Conservation (phyloP, 2,888 invertebrate species). For the Aquatica leii region DNA sequence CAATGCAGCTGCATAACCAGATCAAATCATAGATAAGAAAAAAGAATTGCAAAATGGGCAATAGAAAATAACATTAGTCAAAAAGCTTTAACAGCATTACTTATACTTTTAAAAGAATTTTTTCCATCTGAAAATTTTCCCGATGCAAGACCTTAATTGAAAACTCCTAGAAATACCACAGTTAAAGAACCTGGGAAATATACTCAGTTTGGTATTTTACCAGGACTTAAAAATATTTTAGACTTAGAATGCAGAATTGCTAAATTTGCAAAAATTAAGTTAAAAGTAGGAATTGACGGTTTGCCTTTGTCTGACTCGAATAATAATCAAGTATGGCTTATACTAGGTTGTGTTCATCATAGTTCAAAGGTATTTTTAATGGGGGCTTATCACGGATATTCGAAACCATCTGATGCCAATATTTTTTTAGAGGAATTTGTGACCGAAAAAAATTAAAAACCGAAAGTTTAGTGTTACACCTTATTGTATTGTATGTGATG, state of each 20-base stretch:
- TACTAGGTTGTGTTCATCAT: background rate
- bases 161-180: background rate
- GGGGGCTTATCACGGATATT: constrained; percentile 17
- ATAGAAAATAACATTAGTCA: background rate
- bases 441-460: too few relatives aligned
- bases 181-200: background rate
- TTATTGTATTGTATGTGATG: too few relatives aligned
- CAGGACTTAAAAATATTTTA: background rate
- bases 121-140: too few relatives aligned
- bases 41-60: background rate
- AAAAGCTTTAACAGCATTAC: background rate
- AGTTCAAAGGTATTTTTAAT: background rate
- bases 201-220: background rate
- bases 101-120: background rate
- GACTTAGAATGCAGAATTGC: background rate
- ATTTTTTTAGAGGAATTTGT: too few relatives aligned
- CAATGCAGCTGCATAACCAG: background rate
- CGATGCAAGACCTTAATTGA: background rate
- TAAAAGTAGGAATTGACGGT: background rate
- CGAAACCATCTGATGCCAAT: constrained; percentile 16
- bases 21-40: background rate
- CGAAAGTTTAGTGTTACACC: background rate
- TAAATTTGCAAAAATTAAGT: background rate
- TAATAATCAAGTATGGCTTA: background rate
- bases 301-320: background rate